A percentile compares a stretch with the other conserved stretches of the same genome.
These are phyloP conservation scores for Sebastes vulpes DNA, from an alignment of 2,797 vertebrate genomes.

Conservation along the genomic window DNA sequence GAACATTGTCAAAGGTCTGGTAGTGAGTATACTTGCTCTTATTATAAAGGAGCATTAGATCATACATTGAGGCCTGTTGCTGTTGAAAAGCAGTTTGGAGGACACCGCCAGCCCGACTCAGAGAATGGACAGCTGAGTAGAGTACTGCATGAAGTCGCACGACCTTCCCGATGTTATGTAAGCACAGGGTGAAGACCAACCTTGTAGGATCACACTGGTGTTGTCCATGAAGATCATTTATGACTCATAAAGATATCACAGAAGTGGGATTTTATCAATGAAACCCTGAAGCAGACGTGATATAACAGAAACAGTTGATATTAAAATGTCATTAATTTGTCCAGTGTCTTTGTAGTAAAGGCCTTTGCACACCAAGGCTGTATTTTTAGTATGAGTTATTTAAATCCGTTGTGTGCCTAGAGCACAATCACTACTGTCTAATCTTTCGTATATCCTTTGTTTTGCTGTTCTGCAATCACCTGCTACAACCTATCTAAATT, in stretches of 20 bases:
- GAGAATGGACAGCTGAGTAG: background rate
- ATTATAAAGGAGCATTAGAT: background rate
- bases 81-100: background rate
- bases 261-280: conserved; percentile 9
- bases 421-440: background rate
- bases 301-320: conserved; percentile 22
- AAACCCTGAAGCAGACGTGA: conserved; percentile 1
- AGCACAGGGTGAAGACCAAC: background rate
- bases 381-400: no score
- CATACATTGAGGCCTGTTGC: background rate
- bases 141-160: background rate
- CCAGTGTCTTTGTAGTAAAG: background rate
- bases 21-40: background rate
- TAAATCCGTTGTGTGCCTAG: background rate
- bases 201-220: background rate
- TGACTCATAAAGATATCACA: conserved; percentile 6
- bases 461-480: background rate
- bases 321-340: conserved; percentile 36
- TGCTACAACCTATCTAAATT: background rate
- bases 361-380: no score
- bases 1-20: background rate
- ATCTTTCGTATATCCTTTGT: background rate
- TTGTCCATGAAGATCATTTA: background rate
- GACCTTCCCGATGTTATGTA: background rate
- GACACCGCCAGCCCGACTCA: background rate